These are phyloP conservation scores for Bombus waltoni DNA, from an alignment of 1,140 invertebrate species.

Conservation along the genomic window DNA sequence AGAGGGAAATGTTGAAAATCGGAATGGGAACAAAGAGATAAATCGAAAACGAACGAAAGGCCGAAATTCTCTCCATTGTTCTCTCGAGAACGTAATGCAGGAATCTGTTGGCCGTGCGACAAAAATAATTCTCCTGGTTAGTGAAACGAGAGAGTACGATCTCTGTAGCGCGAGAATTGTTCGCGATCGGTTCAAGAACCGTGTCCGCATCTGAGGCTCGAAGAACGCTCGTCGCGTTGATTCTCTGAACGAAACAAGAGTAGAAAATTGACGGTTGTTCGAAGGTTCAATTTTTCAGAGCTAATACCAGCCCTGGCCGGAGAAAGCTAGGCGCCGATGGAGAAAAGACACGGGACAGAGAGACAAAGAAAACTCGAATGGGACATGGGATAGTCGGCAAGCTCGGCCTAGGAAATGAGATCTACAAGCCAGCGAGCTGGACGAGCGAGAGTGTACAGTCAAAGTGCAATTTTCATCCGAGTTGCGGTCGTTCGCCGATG, in stretches of 20 bases:
- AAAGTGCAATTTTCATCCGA: conserved; percentile 71
- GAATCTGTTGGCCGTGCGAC: background rate
- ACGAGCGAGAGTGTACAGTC: conserved; percentile 39
- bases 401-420: conserved; percentile 68
- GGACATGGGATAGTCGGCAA: conserved; percentile 34
- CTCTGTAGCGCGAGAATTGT: background rate
- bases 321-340: background rate
- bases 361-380: conserved; percentile 16
- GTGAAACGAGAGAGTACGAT: background rate
- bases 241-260: conserved; percentile 62
- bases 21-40: background rate
- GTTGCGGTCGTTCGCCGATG: conserved; percentile 22
- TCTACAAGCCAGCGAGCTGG: conserved; percentile 60
- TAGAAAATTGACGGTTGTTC: conserved; percentile 70
- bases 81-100: background rate
- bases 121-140: conserved; percentile 12
- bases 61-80: background rate
- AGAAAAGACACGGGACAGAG: conserved; percentile 10
- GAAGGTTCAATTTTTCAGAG: conserved; percentile 71
- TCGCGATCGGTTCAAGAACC: background rate
- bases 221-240: conserved; percentile 18
- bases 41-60: background rate
- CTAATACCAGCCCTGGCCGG: conserved; percentile 52
- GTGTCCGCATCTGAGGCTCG: background rate
- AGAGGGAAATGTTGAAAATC: background rate